phyloP scores from a whole-genome alignment of 2,888 invertebrate species.

The Apomyelois bistriatella region DNA sequence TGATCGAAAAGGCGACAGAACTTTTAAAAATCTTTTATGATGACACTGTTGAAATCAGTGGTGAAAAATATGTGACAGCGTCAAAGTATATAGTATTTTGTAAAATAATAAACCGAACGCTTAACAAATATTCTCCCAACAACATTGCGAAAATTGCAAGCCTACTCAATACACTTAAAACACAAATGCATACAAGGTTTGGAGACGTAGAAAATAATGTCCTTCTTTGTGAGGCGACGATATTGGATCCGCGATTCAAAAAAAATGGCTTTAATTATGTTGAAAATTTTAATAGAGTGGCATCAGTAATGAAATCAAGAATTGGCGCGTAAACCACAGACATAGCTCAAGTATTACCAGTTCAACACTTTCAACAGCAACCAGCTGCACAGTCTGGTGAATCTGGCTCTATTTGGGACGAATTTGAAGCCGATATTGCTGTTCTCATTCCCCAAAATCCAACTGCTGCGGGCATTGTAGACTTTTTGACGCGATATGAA shows the following conservation, averaged over 20 bases:
- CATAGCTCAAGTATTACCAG: neutral
- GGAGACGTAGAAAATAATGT: conserved; percentile 17
- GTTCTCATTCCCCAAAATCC: conserved; percentile 17
- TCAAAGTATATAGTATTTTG: conserved; percentile 23
- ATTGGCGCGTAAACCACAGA: conserved; percentile 12
- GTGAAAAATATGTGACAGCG: conserved; percentile 20
- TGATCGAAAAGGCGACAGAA: conserved; percentile 15
- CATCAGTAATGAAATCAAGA: conserved; percentile 16
- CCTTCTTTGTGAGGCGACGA: conserved; percentile 12
- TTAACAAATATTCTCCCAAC: neutral
- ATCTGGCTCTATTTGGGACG: conserved; percentile 22
- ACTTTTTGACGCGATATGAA: no score
- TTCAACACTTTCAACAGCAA: neutral
- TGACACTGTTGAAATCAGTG: conserved; percentile 23
- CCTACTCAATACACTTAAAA: conserved; percentile 6
- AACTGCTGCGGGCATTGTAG: conserved; percentile 23
- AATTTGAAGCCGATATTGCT: conserved; percentile 21
- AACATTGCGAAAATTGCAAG: conserved; percentile 2
- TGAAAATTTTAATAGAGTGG: conserved; percentile 19
- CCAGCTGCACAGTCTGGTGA: conserved; percentile 7
- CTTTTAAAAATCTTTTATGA: conserved; percentile 24
- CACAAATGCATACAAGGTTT: conserved; percentile 10
- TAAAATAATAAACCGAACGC: conserved; percentile 17
- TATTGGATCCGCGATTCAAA: conserved; percentile 5
- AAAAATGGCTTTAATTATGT: conserved; percentile 10